Evolutionary conservation across 30 jellyfish, hydroid and myxozoan species (phyloP).

Genomic region (Phacellophora camtschatica): DNA sequence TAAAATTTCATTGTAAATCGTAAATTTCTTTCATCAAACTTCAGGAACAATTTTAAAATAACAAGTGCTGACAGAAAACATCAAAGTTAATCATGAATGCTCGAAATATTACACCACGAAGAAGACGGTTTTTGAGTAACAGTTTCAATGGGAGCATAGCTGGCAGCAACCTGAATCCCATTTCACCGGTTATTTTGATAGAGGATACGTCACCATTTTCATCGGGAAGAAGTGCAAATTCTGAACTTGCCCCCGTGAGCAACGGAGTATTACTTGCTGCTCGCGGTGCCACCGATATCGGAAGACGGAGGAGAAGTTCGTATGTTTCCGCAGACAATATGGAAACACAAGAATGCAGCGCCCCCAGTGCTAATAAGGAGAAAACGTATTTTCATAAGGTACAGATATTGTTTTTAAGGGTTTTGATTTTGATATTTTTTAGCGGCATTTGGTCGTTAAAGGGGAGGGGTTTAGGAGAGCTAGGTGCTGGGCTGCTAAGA

Average conservation of each 20-base stretch:
- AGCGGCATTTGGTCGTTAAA: no score
- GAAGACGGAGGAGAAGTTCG: constrained; percentile 41
- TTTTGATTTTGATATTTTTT: no score
- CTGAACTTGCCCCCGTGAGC: background rate
- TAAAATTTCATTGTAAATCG: background rate
- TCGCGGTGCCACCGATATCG: no score
- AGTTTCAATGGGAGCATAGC: background rate
- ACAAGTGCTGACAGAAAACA: constrained; percentile 18
- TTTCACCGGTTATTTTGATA: constrained; percentile 4
- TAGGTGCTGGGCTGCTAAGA: no score
- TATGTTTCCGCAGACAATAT: background rate
- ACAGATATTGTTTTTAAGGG: no score
- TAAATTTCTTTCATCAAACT: background rate
- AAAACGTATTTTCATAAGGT: no score
- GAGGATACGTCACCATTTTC: background rate
- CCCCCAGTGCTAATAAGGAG: no score
- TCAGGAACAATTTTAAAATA: background rate
- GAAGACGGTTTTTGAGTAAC: background rate
- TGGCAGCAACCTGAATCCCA: background rate
- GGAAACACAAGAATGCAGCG: no score
- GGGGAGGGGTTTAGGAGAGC: no score
- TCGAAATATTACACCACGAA: constrained; percentile 16
- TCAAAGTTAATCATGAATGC: background rate
- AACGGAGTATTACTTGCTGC: constrained; percentile 6
- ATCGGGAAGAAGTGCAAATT: background rate